Conservation (phyloP, 1,140 invertebrate species). For the Sitodiplosis mosellana region DNA sequence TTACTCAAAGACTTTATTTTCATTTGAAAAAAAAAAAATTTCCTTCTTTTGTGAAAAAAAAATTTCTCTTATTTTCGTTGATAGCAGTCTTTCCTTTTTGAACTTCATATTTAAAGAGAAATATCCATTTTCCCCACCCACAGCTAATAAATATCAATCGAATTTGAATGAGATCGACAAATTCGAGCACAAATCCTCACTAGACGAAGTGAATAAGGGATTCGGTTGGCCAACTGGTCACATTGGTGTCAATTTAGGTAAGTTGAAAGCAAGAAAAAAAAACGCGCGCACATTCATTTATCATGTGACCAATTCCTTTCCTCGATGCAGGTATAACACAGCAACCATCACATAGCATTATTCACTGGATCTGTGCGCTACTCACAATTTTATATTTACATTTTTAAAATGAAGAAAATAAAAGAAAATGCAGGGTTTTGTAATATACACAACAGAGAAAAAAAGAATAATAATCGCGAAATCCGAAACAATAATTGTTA, state of each 20-base stretch:
- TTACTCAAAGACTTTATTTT: neutral
- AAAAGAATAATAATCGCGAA: no score
- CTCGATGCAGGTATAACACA: neutral
- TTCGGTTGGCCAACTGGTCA: neutral
- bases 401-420: no score
- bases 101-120: neutral
- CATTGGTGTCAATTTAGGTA: neutral
- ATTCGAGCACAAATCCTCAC: slow-evolving; percentile 43
- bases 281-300: no score
- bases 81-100: neutral
- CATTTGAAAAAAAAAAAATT: no score
- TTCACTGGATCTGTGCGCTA: neutral
- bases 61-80: no score
- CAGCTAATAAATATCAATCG: slow-evolving; percentile 44
- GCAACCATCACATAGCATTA: neutral
- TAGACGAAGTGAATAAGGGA: slow-evolving; percentile 15
- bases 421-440: no score
- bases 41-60: no score
- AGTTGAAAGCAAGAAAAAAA: no score
- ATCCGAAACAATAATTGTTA: no score
- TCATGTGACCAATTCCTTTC: no score
- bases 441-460: no score
- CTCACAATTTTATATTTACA: no score
- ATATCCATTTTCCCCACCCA: slow-evolving; percentile 8
- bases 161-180: slow-evolving; percentile 50